Base-by-base conservation (phyloP, 2,888 invertebrate genomes). In the Smittia aterrima region DNA sequence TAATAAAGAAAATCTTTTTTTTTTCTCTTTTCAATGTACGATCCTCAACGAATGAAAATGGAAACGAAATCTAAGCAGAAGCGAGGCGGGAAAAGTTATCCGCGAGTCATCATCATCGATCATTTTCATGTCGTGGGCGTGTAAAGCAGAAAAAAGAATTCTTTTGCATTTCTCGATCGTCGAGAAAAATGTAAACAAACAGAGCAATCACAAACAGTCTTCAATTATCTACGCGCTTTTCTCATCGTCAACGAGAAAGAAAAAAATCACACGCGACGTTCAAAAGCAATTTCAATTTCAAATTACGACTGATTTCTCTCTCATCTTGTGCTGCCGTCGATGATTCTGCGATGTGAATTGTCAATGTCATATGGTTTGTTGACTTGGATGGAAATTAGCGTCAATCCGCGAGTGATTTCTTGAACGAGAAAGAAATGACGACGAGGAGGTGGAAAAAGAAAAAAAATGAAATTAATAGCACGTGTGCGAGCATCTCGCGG, bases 301-400 rank as follows among this genome's bases (percentile, higher is more conserved):
- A 58, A 58, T 58, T 18, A 22, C 58, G 58, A 3, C 58, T 22
- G 58, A 58, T 58, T 58, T 58, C 58, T 58, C 22, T 58, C 58
- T 7, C 47, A 3, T 16, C 9, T 2, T 58, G 7, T 18, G 18
- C 58, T 58, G 58, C 22, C 47, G 47, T 47, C 16, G 32, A 16
- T 47, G 47, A 7, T 38, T 38, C 47, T 47, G 32, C 11, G 47
- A 9, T 47, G 16, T 47, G 64, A 64, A 16, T 27, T 13, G 24
- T 64, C 64, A 64, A 64, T 64, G 64, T 64, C 64, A 64, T 13
- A 24, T 64, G 64, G 64, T 64, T 64, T 64, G 27, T 64, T 64
- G 64, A 64, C 64, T 27, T 58, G 58, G 58, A 64, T 25, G 25
- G 27, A 64, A 25, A 64, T 64, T 64, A 58, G 11, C 47, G 58